Base-by-base conservation (phyloP, 2,888 invertebrate genomes). In the Neria commutata region DNA sequence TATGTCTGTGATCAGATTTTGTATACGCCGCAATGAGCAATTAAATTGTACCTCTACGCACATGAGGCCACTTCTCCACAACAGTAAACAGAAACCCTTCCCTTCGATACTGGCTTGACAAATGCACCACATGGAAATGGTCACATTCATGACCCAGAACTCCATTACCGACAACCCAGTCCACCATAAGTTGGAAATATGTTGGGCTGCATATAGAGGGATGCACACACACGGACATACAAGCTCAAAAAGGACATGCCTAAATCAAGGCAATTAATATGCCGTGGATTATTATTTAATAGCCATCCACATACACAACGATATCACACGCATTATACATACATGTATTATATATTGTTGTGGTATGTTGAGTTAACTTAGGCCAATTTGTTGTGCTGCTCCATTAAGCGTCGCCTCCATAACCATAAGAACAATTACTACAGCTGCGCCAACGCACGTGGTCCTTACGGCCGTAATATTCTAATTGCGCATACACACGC, bases 211-310 rank as follows among this genome's bases (percentile, higher is more conserved):
- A 26, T 26, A 26, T 19, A 3, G 16, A 14, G 8, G 11, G 17
- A 16, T 24, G 33, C 51, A 21, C 17, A 19, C 16, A 23, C 42
- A 17, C n/a, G n/a, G 23, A 11, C 17, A 17, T 14, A 17, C n/a
- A 34, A 21, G 26, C n/a, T 17, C 50, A 5, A 56, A 46, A 37
- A 61, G 61, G 64, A 62, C 64, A 65, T 62, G 63, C 63, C 65
- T 65, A 74, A 76, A 76, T 75, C 76, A 74, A 67, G 66, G 70
- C 75, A 75, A 77, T 77, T 77, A 77, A 77, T 77, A 76, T 75
- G 74, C 76, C 76, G 76, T 77, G 77, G 77, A 74, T 77, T 77
- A 76, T 71, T 72, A 77, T 77, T 76, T 77, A 74, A 77, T 76
- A 74, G 71, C 72, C 74, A 66, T 55, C 57, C 55, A 56, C 53